Base-by-base conservation (phyloP, 2,113 vertebrate species). In the Entosphenus tridentatus region DNA sequence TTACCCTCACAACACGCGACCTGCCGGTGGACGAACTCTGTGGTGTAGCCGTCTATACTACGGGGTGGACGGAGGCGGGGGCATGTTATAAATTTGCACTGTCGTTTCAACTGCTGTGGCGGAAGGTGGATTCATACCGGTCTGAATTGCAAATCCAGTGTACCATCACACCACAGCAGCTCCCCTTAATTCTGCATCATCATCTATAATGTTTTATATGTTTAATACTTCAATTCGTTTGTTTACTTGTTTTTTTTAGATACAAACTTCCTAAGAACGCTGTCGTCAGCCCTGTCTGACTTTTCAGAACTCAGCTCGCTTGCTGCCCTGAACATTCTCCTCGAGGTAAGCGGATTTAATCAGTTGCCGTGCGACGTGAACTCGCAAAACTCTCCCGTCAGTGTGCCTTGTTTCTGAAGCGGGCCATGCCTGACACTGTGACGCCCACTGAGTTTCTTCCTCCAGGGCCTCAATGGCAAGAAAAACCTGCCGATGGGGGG, bases 251-350 rank as follows among this genome's bases (percentile, higher is more conserved):
- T 57, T 71, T 55, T 75, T 77, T 70, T 78, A 98, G 93, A 98
- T 79, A 88, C 86, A 72, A 92, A 84, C 75, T 98, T 96, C 74
- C 79, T 96, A 71, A 80, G 92, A 73, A 96, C 92, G 5, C 78
- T 96, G 65, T 90, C 92, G 17, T 83, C 73, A 0, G 89, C 89
- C 57, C 82, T 98, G 55, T 89, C 96, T 78, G 93, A 98, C 76
- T 98, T 98, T 76, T 96, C 84, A 55, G 93, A 98, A 67, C 77
- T 98, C 78, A 96, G 92, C 72, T 95, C 93, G 9, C 79, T 98
- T 0, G 90, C 92, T 70, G 93, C 89, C 6, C 82, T 98, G 73
- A 96, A 87, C 78, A 89, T 93, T 79, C 85, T 98, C 11, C 78
- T 98, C 1, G 93, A 98, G 87, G 93, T 98, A 79, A 67, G 9